phyloP scores from a whole-genome alignment of 2,113 vertebrate genomes.

The Poeciliopsis occidentalis region DNA sequence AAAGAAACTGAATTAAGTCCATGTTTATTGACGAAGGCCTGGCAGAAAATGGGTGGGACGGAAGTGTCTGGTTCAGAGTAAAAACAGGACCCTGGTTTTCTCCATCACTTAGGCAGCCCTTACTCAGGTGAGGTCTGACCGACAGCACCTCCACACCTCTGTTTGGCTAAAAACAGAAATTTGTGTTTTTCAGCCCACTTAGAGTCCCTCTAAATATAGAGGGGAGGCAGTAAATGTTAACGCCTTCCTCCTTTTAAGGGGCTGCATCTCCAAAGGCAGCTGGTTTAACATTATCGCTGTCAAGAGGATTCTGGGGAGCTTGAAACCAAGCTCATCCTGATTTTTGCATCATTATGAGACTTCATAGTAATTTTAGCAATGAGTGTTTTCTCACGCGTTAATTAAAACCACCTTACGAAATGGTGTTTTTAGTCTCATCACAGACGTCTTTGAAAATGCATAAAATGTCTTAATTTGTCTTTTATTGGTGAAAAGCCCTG shows the following conservation, averaged over 20 bases:
- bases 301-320: constrained; percentile 16
- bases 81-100: constrained; percentile 58
- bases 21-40: constrained; percentile 59
- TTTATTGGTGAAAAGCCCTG: neutral
- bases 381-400: constrained; percentile 1
- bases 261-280: constrained; percentile 20
- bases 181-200: constrained; percentile 40
- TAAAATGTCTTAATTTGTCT: neutral
- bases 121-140: constrained; percentile 60
- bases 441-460: neutral
- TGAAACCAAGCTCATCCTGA: constrained; percentile 15
- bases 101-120: constrained; percentile 40
- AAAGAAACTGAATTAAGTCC: constrained; percentile 46
- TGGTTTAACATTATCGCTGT: constrained; percentile 36
- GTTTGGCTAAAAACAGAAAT: constrained; percentile 53
- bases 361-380: constrained; percentile 5
- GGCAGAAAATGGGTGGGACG: constrained; percentile 54
- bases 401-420: constrained; percentile 11
- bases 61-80: constrained; percentile 71
- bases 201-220: constrained; percentile 49
- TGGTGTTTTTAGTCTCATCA: neutral
- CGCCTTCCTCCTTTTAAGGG: constrained; percentile 9
- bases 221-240: constrained; percentile 35
- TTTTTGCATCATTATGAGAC: constrained; percentile 16
- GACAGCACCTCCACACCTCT: constrained; percentile 13